Percentiles rank a stretch among this genome's conserved stretches.
These are phyloP conservation scores for Lytechinus pictus DNA, from an alignment of 35 echinoderm and acorn worm species.

Conservation along the genomic window DNA sequence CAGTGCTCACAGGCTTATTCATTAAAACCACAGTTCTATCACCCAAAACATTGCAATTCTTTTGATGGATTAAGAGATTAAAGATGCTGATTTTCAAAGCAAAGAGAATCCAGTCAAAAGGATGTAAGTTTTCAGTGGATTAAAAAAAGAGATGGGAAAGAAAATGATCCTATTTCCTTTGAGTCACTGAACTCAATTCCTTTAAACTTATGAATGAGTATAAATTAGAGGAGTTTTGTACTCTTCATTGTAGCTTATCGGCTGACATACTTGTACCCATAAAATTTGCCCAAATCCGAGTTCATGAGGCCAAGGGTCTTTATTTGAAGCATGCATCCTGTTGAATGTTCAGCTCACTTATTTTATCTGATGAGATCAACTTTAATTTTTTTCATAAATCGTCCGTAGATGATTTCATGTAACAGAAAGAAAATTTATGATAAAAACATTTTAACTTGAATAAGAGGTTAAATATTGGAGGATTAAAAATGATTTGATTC, in stretches of 20 bases:
- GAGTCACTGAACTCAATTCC: not conserved
- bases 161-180: not conserved
- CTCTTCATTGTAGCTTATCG: not conserved
- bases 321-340: too few relatives aligned
- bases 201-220: not conserved
- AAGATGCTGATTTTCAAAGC: not conserved
- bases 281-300: too few relatives aligned
- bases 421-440: too few relatives aligned
- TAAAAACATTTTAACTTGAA: too few relatives aligned
- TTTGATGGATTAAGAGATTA: not conserved
- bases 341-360: too few relatives aligned
- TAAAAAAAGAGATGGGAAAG: not conserved
- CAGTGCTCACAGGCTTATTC: not conserved
- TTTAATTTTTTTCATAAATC: too few relatives aligned
- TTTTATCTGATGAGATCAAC: too few relatives aligned
- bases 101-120: not conserved
- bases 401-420: too few relatives aligned
- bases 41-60: not conserved
- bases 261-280: too few relatives aligned
- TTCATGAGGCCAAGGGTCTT: too few relatives aligned
- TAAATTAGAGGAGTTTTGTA: not conserved
- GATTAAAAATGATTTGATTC: too few relatives aligned
- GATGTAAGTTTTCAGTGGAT: not conserved
- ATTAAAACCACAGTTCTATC: not conserved
- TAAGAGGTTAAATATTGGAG: too few relatives aligned